phyloP scores from a whole-genome alignment of 2,113 vertebrate genomes.

The Amazona vittata region DNA sequence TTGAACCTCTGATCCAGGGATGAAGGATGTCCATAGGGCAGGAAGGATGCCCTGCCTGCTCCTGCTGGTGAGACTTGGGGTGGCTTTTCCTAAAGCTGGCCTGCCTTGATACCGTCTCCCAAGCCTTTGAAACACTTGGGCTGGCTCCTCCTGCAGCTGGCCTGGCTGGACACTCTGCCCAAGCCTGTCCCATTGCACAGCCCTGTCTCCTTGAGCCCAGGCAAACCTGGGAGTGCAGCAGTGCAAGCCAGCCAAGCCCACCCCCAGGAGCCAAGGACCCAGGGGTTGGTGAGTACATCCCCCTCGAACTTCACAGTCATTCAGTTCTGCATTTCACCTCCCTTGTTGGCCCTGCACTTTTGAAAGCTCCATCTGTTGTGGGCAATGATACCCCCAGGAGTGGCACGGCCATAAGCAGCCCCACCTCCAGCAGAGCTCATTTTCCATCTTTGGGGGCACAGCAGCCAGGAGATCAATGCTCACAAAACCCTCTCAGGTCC shows the following conservation, averaged over 20 bases:
- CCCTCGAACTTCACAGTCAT: background rate
- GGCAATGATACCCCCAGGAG: background rate
- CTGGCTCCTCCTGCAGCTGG: background rate
- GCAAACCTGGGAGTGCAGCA: background rate
- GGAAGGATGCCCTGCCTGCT: background rate
- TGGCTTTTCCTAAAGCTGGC: background rate
- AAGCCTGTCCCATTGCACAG: background rate
- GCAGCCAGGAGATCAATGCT: background rate
- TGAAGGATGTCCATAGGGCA: rapidly evolving
- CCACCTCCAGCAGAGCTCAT: background rate
- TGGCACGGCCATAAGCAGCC: rapidly evolving
- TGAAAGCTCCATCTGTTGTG: background rate
- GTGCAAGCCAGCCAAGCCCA: background rate
- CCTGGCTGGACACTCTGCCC: background rate
- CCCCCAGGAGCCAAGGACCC: rapidly evolving
- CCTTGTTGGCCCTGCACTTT: background rate
- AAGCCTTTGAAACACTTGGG: background rate
- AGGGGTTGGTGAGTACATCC: background rate
- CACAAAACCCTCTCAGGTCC: rapidly evolving
- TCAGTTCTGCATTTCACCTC: background rate
- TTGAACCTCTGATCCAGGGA: background rate
- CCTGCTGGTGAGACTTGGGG: background rate
- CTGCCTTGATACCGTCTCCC: background rate
- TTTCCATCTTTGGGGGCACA: background rate
- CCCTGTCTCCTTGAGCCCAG: background rate